Percentiles rank a stretch among this genome's conserved stretches.
Conservation (phyloP, 2,113 vertebrate genomes). For the Elephas maximus region DNA sequence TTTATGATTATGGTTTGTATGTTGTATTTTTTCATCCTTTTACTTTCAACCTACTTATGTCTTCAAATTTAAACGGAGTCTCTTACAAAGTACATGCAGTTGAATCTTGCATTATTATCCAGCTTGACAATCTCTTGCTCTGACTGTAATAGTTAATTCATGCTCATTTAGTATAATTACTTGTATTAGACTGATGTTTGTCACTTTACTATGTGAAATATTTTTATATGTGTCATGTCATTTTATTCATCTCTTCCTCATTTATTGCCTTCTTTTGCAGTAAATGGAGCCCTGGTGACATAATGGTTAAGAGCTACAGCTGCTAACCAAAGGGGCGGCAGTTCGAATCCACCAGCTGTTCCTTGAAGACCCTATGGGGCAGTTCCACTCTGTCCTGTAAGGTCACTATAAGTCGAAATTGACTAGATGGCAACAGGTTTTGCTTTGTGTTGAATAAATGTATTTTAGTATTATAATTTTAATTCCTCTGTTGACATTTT, state of each 20-base stretch:
- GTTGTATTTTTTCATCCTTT: background rate
- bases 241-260: background rate
- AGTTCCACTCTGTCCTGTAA: no score
- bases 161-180: background rate
- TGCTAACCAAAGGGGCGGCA: no score
- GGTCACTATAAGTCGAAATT: no score
- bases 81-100: background rate
- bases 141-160: background rate
- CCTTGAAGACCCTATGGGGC: no score
- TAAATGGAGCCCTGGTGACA: background rate
- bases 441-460: background rate
- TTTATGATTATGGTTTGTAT: background rate
- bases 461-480: constrained; percentile 3
- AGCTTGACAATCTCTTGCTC: background rate
- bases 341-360: no score
- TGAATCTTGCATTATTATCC: background rate
- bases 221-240: background rate
- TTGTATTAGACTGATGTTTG: background rate
- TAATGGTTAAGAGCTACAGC: no score
- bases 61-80: constrained; percentile 1
- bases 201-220: background rate
- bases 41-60: background rate
- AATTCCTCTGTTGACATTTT: background rate
- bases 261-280: background rate
- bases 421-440: no score